phyloP scores from a whole-genome alignment of 2,888 invertebrate species.

The Spilarctia lutea region DNA sequence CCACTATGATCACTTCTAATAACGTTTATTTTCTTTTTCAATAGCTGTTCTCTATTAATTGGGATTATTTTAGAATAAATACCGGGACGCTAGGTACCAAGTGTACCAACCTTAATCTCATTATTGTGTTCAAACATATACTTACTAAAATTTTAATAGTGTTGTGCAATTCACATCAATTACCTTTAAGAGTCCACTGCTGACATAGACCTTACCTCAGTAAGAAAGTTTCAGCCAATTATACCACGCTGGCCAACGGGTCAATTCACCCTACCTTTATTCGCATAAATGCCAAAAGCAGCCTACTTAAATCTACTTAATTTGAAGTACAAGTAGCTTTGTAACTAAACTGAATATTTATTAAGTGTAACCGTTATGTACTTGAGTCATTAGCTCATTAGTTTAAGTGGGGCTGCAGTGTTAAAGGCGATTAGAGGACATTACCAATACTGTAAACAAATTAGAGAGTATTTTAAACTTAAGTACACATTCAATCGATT shows the following conservation, averaged over 20 bases:
- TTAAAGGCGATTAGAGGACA: not conserved
- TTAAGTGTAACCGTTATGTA: slow-evolving; percentile 39
- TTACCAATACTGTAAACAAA: not conserved
- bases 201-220: too few species aligned
- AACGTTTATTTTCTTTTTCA: too few species aligned
- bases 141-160: not conserved
- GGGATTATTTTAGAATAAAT: not conserved
- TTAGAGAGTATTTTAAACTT: not conserved
- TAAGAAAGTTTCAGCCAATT: too few species aligned
- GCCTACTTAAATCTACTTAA: slow-evolving; percentile 39
- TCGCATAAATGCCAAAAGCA: slow-evolving; percentile 37
- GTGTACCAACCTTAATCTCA: not conserved
- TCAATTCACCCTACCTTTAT: not conserved
- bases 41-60: not conserved
- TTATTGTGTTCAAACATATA: not conserved
- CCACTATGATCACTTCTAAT: too few species aligned
- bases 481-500: not conserved
- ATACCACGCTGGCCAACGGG: too few species aligned
- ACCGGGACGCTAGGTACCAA: not conserved
- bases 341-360: slow-evolving; percentile 43
- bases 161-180: too few species aligned
- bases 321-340: slow-evolving; percentile 26
- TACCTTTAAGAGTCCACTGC: too few species aligned
- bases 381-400: slow-evolving; percentile 41
- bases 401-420: slow-evolving; percentile 15